Percentiles rank a stretch among this genome's conserved stretches.
These are phyloP conservation scores for Zoanthus sociatus DNA, from an alignment of 92 coral and sea anemone genomes.

Conservation along the genomic window DNA sequence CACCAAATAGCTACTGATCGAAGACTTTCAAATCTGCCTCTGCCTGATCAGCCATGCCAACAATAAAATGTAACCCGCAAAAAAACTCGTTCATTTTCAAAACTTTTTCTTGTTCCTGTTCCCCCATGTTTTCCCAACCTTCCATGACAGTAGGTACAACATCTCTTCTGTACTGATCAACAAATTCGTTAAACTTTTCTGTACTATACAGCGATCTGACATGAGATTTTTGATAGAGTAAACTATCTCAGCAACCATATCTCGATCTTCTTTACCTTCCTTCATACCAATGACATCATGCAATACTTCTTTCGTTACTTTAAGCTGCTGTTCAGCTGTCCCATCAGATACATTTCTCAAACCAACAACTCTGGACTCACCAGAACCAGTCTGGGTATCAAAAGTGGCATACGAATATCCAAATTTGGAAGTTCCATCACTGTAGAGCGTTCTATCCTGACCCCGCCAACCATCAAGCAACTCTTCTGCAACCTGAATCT, in stretches of 20 bases:
- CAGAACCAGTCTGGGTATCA: conserved; percentile 23
- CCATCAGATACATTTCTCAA: conserved; percentile 34
- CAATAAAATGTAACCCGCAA: conserved; percentile 45
- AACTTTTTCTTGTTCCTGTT: conserved; percentile 17
- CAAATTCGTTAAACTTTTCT: conserved; percentile 27
- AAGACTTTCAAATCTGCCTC: conserved; percentile 43
- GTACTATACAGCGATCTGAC: conserved; percentile 32
- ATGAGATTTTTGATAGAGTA: conserved; percentile 25
- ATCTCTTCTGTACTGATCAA: conserved; percentile 26
- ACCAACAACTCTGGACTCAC: conserved; percentile 23
- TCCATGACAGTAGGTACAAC: conserved; percentile 36
- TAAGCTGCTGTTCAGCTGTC: conserved; percentile 41
- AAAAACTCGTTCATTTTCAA: conserved; percentile 40
- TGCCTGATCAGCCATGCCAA: conserved; percentile 39
- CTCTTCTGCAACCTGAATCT: conserved; percentile 40
- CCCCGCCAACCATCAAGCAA: conserved; percentile 26
- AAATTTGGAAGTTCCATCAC: conserved; percentile 8
- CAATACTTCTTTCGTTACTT: conserved; percentile 44
- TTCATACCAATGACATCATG: conserved; percentile 19
- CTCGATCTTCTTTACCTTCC: neutral
- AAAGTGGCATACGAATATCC: conserved; percentile 23
- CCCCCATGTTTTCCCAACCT: conserved; percentile 25
- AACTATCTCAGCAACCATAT: conserved; percentile 15
- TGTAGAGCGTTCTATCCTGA: conserved; percentile 27
- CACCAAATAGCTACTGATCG: conserved; percentile 25